Base-by-base conservation (phyloP, 2,113 vertebrate species). In the Blennius ocellaris region DNA sequence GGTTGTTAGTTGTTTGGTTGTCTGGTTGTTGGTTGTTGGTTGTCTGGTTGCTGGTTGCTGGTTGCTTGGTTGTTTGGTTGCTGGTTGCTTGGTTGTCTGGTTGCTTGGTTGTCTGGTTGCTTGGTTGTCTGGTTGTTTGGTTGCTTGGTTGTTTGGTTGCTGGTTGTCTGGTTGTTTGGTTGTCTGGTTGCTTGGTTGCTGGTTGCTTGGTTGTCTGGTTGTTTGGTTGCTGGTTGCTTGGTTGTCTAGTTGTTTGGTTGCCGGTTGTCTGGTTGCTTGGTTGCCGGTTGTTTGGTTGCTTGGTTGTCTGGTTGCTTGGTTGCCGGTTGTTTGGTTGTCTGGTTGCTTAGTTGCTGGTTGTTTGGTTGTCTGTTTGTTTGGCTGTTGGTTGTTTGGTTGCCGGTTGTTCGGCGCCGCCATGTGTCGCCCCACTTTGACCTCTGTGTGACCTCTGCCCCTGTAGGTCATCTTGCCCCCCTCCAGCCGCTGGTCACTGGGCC, bases 401-500 rank as follows among this genome's bases (percentile, higher is more conserved):
- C 4, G 21, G 21, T 30, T 30, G 21, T 30, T 30, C 4, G 21
- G 2, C 4, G 21, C 21, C 4, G 21, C 21, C 21, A 30, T 16
- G 30, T 58, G 65, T 65, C 5, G 78, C 73, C 74, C 12, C 11
- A 59, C 70, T 73, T 80, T 91, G 88, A 92, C 84, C 79, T 88
- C 53, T 88, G 5, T 89, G 69, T 90, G 90, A 91, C 81, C 90
- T 90, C 85, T 92, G 76, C 82, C 90, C 88, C 64, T 86, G 63
- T 89, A 94, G 94, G 94, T 93, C 86, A 91, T 92, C 90, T 92
- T 92, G 82, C 52, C 87, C 85, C 93, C 92, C 74, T 87, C 90
- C 90, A 93, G 85, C 91, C 87, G 90, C 87, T 94, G 94, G 93
- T 94, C 92, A 87, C 89, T 93, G 93, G 94, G 93, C 67, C 94